phyloP scores from a whole-genome alignment of 2,113 vertebrate genomes.

The Vombatus ursinus region DNA sequence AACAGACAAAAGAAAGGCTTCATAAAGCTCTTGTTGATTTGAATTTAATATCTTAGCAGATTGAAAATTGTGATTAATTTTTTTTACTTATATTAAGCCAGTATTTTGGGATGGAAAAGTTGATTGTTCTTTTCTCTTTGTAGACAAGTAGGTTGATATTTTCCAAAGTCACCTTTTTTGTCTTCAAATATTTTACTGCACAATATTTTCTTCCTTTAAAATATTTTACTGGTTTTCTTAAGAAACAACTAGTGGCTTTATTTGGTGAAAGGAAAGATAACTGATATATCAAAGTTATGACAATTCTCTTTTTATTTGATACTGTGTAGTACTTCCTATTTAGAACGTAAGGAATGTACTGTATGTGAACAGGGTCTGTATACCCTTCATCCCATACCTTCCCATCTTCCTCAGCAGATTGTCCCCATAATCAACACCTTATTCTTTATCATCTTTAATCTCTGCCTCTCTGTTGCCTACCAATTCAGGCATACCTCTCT shows the following conservation, averaged over 20 bases:
- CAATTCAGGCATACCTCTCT: not conserved
- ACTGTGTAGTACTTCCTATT: not conserved
- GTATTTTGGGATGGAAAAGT: slow-evolving; percentile 57
- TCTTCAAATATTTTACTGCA: slow-evolving; percentile 29
- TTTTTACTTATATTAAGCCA: slow-evolving; percentile 59
- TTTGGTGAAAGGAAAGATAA: slow-evolving; percentile 1
- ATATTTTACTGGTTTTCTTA: slow-evolving; percentile 49
- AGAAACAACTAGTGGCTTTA: slow-evolving; percentile 34
- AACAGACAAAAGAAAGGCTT: slow-evolving; percentile 19
- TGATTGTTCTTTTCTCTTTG: slow-evolving; percentile 50
- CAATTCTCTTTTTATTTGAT: slow-evolving; percentile 22
- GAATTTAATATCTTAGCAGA: slow-evolving; percentile 54
- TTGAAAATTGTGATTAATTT: slow-evolving; percentile 62
- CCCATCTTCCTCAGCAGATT: not conserved
- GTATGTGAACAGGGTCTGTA: not conserved
- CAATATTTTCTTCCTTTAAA: slow-evolving; percentile 39
- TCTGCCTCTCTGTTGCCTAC: not conserved
- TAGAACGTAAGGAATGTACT: not conserved
- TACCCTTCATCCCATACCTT: not conserved
- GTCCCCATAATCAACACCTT: not conserved
- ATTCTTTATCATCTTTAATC: not conserved
- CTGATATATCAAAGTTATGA: slow-evolving; percentile 39
- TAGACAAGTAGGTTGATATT: slow-evolving; percentile 26
- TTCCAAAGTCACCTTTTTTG: slow-evolving; percentile 31
- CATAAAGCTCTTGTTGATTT: slow-evolving; percentile 39